Evolutionary conservation across 2,888 invertebrate species (phyloP).

Genomic region (Nomada ferruginata): DNA sequence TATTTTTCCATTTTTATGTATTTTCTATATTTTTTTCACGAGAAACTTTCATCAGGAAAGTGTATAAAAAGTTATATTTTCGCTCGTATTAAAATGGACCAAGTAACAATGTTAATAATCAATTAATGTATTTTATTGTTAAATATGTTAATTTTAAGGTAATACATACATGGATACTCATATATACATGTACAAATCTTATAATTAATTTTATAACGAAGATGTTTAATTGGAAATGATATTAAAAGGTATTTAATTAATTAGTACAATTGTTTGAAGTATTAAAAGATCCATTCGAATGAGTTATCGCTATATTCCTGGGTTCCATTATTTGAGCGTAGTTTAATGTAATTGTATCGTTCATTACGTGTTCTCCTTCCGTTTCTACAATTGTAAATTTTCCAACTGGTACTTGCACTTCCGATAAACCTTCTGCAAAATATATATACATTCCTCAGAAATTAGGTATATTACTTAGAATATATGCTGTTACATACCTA

Average conservation of each 20-base stretch:
- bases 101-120: too few species aligned
- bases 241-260: background rate
- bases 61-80: too few species aligned
- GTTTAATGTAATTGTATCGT: constrained; percentile 57
- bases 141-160: too few species aligned
- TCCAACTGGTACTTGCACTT: constrained; percentile 78
- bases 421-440: constrained; percentile 79
- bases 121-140: too few species aligned
- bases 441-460: background rate
- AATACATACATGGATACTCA: background rate
- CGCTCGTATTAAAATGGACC: too few species aligned
- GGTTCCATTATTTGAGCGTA: constrained; percentile 70
- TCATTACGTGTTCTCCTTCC: constrained; percentile 40
- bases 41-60: too few species aligned
- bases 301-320: constrained; percentile 42
- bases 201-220: background rate
- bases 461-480: background rate
- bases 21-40: too few species aligned
- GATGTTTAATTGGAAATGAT: background rate
- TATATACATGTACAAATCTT: background rate
- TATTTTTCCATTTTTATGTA: too few species aligned
- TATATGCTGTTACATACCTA: constrained; percentile 66
- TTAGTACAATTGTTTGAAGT: background rate
- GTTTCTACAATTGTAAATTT: constrained; percentile 80
- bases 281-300: background rate